Evolutionary conservation across 2,797 vertebrate species (phyloP), one percentile per base, ranked within the genome.

Genomic region (Falco cherrug): DNA sequence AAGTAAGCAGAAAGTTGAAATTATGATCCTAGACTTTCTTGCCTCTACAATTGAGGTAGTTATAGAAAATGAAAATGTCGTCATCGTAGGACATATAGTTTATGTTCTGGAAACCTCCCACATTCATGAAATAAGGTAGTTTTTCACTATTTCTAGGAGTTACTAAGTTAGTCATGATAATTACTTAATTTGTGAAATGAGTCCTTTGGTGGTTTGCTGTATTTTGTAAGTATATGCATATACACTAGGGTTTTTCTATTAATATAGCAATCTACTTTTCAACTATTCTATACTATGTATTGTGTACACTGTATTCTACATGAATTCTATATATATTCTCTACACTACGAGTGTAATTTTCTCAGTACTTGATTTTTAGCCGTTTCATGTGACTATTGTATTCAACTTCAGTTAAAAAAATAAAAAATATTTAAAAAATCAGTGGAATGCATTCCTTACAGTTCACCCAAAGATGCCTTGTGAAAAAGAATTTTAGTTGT

Each of bases 21-120:
- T 29, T 9, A 43, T 68, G 14, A 16, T 60, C 8, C 3, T 24
- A 56, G 13, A n/a, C 16, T 74, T 94, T 53, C 11, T 68, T 69
- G 6, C 2, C 7, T 28, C 8, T 69, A 2, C 2, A 45, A 8
- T 6, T 26, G 17, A 48, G 3, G 3, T 50, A 67, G 25, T 25
- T 73, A 25, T 5, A 28, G 33, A 18, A 89, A 60, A 14, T n/a
- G 16, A 78, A 79, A 51, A 63, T 45, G 7, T 21, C 63, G 28
- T 39, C 29, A 61, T 79, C 5, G 4, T 29, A n/a, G 11, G 13
- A 35, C 37, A 5, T 63, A 13, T 57, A 16, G 8, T 64, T 85
- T 35, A 20, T 53, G 11, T 79, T 75, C 16, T 64, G 12, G 21
- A 85, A 76, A 48, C 5, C 7, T 89, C 12, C 7, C 0, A 41